These are phyloP conservation scores for Sarcophaga variegata DNA, from an alignment of 2,888 invertebrate genomes.

Conservation along the genomic window DNA sequence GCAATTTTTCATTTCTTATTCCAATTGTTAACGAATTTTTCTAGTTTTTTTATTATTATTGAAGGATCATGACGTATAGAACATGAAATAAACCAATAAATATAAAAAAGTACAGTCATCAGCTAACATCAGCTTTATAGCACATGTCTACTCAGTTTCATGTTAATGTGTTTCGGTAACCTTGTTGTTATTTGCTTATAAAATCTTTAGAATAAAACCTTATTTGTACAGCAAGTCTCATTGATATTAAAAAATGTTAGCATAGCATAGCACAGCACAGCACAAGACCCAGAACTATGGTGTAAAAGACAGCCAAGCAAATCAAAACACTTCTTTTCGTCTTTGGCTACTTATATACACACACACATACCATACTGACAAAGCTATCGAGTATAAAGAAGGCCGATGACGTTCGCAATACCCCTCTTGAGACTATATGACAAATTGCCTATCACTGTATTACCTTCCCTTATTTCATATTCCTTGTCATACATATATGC, in stretches of 20 bases:
- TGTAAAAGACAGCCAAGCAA: neutral
- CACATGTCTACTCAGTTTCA: too few relatives aligned
- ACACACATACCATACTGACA: too few relatives aligned
- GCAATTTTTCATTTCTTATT: too few relatives aligned
- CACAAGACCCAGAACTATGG: too few relatives aligned
- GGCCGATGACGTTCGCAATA: neutral
- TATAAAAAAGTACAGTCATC: too few relatives aligned
- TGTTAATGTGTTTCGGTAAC: neutral
- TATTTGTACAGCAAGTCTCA: neutral
- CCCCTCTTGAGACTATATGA: neutral
- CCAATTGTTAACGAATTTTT: too few relatives aligned
- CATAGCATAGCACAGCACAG: neutral
- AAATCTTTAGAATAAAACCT: neutral
- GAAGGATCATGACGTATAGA: too few relatives aligned
- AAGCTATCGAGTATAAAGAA: neutral
- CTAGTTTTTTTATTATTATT: too few relatives aligned
- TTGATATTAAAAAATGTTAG: neutral
- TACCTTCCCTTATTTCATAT: neutral
- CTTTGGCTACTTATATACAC: too few relatives aligned
- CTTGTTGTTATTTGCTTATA: neutral
- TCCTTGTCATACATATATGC: neutral
- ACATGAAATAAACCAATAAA: too few relatives aligned
- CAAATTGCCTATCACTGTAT: conserved; percentile 8
- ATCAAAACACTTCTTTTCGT: neutral
- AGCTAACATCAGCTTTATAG: too few relatives aligned